Conservation (phyloP, 2,113 vertebrate genomes). For the Parus major region DNA sequence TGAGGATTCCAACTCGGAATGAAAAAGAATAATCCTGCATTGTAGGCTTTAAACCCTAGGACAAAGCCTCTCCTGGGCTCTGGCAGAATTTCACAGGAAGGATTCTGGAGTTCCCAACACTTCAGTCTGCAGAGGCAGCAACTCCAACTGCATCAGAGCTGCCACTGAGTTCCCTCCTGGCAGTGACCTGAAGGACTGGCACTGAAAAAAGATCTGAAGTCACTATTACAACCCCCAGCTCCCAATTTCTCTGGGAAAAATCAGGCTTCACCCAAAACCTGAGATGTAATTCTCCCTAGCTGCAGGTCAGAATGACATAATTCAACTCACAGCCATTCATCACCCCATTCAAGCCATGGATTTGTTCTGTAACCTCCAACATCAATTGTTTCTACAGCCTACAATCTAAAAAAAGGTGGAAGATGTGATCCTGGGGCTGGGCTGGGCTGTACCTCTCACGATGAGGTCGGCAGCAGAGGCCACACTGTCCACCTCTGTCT, state of each 20-base stretch:
- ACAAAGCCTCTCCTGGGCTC: not conserved
- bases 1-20: not conserved
- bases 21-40: not conserved
- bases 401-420: not conserved
- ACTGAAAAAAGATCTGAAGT: not conserved
- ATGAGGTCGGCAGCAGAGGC: conserved; percentile 89
- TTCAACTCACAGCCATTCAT: not conserved
- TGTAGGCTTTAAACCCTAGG: not conserved
- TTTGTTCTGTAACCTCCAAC: not conserved
- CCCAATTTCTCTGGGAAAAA: not conserved
- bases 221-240: not conserved
- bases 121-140: not conserved
- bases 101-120: not conserved
- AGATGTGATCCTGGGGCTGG: rapidly evolving
- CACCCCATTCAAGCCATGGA: not conserved
- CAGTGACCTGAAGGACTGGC: not conserved
- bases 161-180: not conserved
- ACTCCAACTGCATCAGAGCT: not conserved
- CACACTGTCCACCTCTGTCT: conserved; percentile 89
- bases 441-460: conserved; percentile 82
- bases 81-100: not conserved
- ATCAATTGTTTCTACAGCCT: rapidly evolving
- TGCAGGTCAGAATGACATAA: not conserved
- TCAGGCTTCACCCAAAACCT: not conserved
- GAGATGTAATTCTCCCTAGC: not conserved